Base-by-base conservation (phyloP, 2,888 invertebrate species). In the Caenorhabditis sp. region DNA sequence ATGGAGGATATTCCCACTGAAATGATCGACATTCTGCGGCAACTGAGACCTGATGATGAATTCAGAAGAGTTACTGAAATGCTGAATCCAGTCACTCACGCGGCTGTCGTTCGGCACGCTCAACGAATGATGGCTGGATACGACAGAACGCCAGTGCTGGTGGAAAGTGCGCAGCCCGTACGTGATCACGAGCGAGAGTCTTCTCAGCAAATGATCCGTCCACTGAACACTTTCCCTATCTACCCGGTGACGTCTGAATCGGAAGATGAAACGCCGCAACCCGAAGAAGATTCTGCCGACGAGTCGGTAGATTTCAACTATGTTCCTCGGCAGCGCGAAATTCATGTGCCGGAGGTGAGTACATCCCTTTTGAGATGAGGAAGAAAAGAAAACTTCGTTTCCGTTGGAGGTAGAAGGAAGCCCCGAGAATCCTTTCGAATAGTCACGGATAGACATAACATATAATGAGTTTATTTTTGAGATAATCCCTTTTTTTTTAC, bases 21-120 rank as follows among this genome's bases (percentile, higher is more conserved):
- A 35, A 2, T n/a, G 26, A 35, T 75, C 24, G 79, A 75, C 3
- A 61, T 79, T 13, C 55, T 79, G 4, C 37, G 79, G 39, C 46
- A 35, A 4, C 37, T 71, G 0, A 43, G 70, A 15, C 27, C 17
- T 24, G 35, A 27, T 2, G 70, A 70, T 9, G 70, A 70, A 7
- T 30, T 52, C 30, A 17, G 61, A 8, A 20, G 70, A 8, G 30
- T 76, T 52, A 32, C 53, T 0, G 76, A 76, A 11, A 39, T 63
- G 5, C 37, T 76, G 48, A 58, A 26, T 5, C n/a, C n/a, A n/a
- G n/a, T n/a, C n/a, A n/a, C n/a, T n/a, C n/a, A n/a, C n/a, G 24
- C 37, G 1, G 24, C 61, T n/a, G 17, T 45, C 17, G 46, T 24
- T 4, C 8, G 56, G n/a, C 32, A 52, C 24, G 24, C 39, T 2